Conservation (phyloP, 2,888 invertebrate species). For the Reticulitermes lucifugus region DNA sequence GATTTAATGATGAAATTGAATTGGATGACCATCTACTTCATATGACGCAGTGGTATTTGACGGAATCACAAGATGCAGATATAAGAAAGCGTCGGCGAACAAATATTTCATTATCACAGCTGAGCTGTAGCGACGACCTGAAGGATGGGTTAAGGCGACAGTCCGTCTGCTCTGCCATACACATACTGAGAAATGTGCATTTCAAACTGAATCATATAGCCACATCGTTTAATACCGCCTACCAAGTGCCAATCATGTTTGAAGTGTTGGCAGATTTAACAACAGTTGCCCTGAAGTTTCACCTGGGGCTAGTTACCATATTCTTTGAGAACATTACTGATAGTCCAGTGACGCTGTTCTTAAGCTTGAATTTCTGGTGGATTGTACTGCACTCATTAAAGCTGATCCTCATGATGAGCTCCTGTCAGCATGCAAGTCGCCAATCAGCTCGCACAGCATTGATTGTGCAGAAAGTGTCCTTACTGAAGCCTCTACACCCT, state of each 20-base stretch:
- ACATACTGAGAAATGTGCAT: not conserved
- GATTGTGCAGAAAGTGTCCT: not conserved
- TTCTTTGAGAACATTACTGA: constrained; percentile 23
- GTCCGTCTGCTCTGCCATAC: not conserved
- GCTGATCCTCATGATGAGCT: not conserved
- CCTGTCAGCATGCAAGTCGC: not conserved
- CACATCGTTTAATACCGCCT: not conserved
- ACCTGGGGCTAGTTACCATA: not conserved
- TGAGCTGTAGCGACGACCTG: no score
- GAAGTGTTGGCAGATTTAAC: not conserved
- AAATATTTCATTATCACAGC: not conserved
- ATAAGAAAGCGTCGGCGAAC: not conserved
- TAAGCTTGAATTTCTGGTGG: not conserved
- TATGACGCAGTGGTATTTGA: not conserved
- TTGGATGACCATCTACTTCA: not conserved
- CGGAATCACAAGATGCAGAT: not conserved
- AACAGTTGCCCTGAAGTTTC: not conserved
- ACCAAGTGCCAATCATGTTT: not conserved
- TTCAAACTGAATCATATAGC: not conserved
- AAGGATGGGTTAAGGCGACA: not conserved
- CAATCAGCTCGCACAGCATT: not conserved
- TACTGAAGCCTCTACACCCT: not conserved
- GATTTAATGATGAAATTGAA: not conserved
- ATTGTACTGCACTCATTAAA: not conserved
- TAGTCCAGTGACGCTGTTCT: not conserved